Evolutionary conservation across 2,797 vertebrate genomes (phyloP).

Genomic region (Steatocranus sp.): DNA sequence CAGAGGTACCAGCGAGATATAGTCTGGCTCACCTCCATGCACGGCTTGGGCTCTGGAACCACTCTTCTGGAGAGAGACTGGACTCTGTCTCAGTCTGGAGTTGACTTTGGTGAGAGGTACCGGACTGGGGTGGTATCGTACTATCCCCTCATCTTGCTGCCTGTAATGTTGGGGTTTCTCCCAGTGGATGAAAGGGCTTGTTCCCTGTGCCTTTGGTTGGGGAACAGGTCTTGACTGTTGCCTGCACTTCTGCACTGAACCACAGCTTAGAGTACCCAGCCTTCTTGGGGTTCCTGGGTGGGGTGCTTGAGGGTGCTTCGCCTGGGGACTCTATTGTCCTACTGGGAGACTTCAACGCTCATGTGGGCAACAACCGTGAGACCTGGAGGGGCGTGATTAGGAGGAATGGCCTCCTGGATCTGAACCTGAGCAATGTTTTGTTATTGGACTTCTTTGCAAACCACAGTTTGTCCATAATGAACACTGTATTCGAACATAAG

Average conservation of each 20-base stretch:
- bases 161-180: neutral
- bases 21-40: accelerated
- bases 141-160: accelerated
- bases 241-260: neutral
- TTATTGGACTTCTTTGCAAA: neutral
- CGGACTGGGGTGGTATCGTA: neutral
- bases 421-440: neutral
- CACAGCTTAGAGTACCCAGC: neutral
- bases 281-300: neutral
- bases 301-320: neutral
- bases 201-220: accelerated
- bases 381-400: neutral
- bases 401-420: neutral
- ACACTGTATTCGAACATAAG: neutral
- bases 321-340: neutral
- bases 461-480: neutral
- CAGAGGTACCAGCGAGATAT: accelerated
- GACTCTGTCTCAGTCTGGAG: neutral
- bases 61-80: neutral
- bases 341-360: neutral
- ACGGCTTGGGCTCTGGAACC: neutral
- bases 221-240: neutral
- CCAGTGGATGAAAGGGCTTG: neutral
- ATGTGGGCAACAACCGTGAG: neutral
- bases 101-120: neutral